Evolutionary conservation across 2,113 vertebrate genomes (phyloP), one percentile per base, ranked within the genome.

Genomic region (chimpanzee (Pan troglodytes)): DNA sequence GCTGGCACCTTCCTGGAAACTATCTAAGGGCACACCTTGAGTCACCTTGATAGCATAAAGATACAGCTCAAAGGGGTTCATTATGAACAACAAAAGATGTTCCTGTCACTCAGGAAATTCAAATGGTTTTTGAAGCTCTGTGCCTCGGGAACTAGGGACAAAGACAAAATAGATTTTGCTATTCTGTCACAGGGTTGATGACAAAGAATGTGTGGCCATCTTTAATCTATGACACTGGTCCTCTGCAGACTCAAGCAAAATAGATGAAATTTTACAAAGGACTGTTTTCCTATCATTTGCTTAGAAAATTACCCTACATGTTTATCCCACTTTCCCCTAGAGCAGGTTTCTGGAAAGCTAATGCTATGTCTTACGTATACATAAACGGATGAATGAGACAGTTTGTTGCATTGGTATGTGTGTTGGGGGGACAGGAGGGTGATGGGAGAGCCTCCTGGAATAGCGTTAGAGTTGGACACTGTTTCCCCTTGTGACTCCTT

Each of bases 101-200:
- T 48, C 35, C 35, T 55, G 18, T 81, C 35, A 11, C 38, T 55
- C 32, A 52, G 82, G 72, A 72, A 68, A 70, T 70, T 64, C 84
- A n/a, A 68, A 7, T 55, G 23, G 48, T 30, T 80, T 93, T 55
- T 76, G 70, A 96, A 92, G 10, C 30, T 78, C 38, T 97, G 43
- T 96, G n/a, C 59, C 67, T 93, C 25, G 59, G 35, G 40, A 93
- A 68, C 8, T 50, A 32, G 14, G 14, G 30, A 73, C 73, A 61
- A 82, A 92, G 43, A n/a, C 23, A 90, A 86, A 94, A 72, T 61
- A 20, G 83, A 16, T 78, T 82, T 88, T 86, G 67, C 67, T 45
- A 50, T 48, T 59, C 12, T 61, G 72, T 57, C 4, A 40, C 35
- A 88, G 27, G 48, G n/a, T 27, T 22, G 12, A 93, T 61, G 45